Evolutionary conservation across 1,140 invertebrate species (phyloP), one percentile per base, ranked within the genome.

Genomic region (Hylaeus anthracinus): DNA sequence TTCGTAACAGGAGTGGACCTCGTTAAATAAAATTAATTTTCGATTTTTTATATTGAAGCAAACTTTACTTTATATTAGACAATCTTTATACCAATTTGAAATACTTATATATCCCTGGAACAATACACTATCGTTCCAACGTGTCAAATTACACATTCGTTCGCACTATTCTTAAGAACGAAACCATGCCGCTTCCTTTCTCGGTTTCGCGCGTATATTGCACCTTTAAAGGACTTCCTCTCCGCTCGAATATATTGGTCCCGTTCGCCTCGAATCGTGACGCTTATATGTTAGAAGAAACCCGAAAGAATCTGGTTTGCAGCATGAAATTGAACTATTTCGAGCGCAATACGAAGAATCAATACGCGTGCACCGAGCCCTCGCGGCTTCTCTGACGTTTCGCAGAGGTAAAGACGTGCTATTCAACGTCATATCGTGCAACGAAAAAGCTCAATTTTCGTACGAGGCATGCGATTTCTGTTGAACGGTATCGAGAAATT

Each of bases 241-340:
- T 37, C 9, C 14, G n/a, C 10, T 6, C 53, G 43, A 48, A 69
- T 8, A n/a, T 58, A 76, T 69, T 5, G 51, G n/a, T 3, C 4
- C 41, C 5, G 41, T 37, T 66, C 64, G 39, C 12, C 9, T 37
- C n/a, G 26, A 15, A 69, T 48, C 6, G 51, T 1, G 15, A 39
- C 53, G 41, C 14, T 58, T 67, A 64, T 72, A 72, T 53, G 72
- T 78, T 63, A 72, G 58, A 72, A 63, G 76, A 78, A 78, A 12
- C 67, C 76, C 45, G 76, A 61, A 72, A 77, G 63, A 78, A 78
- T 78, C 58, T 72, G 67, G 51, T 78, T 78, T 15, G 41, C 53
- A 45, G 12, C 64, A 61, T 76, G 76, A 72, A 63, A 78, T 78
- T 72, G 56, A 72, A 72, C 67, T 55, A 72, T 78, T 72, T 63